A percentile compares a stretch with the other conserved stretches of the same genome.
Evolutionary conservation across 2,797 vertebrate species (phyloP).

Genomic region (Enteromius argenteus): DNA sequence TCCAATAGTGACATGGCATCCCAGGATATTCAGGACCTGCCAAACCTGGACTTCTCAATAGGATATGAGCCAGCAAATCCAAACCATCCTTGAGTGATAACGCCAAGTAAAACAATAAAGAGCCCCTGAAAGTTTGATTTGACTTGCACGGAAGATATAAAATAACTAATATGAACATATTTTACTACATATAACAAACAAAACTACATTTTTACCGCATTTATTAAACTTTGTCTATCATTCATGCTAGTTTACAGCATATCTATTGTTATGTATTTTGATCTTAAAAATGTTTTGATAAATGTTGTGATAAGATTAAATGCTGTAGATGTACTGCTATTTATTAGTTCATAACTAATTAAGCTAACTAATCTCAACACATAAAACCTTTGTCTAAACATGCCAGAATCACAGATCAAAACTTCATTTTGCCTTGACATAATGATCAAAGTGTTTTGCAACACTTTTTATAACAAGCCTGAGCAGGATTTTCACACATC

Average conservation of each 20-base stretch:
- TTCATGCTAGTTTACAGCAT: not conserved
- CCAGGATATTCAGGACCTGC: not conserved
- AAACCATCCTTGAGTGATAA: not conserved
- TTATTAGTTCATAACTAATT: not conserved
- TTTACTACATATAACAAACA: not conserved
- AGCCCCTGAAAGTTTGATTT: not conserved
- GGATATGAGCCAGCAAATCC: slow-evolving; percentile 35
- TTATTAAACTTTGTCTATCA: not conserved
- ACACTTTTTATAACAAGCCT: not conserved
- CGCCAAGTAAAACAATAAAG: not conserved
- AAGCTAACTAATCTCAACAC: not conserved
- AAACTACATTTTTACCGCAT: not conserved
- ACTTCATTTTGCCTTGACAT: too few species aligned
- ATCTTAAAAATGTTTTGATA: not conserved
- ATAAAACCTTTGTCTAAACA: not conserved
- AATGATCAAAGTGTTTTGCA: not conserved
- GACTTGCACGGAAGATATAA: not conserved
- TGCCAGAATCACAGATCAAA: not conserved
- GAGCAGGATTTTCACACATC: not conserved
- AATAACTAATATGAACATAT: not conserved
- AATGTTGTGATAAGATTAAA: not conserved
- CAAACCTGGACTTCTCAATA: slow-evolving; percentile 11
- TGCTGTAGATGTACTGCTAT: not conserved
- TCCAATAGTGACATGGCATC: not conserved
- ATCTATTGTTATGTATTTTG: not conserved